Conservation (phyloP, 2,888 invertebrate species). For the Stomorhina lunata region DNA sequence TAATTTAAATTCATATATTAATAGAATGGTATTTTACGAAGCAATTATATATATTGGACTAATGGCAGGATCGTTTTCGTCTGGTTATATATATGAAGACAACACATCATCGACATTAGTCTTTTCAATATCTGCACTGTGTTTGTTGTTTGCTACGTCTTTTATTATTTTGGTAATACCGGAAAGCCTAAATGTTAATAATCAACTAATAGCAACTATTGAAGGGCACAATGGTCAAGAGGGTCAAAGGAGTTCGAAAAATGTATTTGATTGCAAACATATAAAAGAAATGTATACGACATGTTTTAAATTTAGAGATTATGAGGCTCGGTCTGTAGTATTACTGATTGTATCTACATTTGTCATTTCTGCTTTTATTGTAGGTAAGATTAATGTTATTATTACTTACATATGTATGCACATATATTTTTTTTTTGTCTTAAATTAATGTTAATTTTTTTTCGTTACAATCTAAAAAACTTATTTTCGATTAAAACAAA, state of each 20-base stretch:
- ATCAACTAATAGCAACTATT: neutral
- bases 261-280: slow-evolving; percentile 53
- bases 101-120: slow-evolving; percentile 71
- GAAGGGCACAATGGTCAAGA: neutral
- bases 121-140: slow-evolving; percentile 72
- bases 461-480: no score
- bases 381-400: slow-evolving; percentile 69
- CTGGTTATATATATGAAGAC: slow-evolving; percentile 82
- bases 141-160: slow-evolving; percentile 69
- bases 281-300: slow-evolving; percentile 72
- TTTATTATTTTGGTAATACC: slow-evolving; percentile 71
- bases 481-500: no score
- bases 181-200: slow-evolving; percentile 73
- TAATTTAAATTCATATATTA: no score
- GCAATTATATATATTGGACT: slow-evolving; percentile 82
- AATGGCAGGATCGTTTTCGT: slow-evolving; percentile 82
- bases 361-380: slow-evolving; percentile 72
- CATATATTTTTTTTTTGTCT: no score
- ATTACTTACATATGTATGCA: no score
- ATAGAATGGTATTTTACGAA: slow-evolving; percentile 84
- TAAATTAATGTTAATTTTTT: no score
- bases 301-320: slow-evolving; percentile 67
- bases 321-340: slow-evolving; percentile 69
- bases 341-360: slow-evolving; percentile 70
- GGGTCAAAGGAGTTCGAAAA: neutral